A percentile compares a stretch with the other conserved stretches of the same genome.
phyloP scores from a whole-genome alignment of 2,888 invertebrate species.

The Caenorhabditis becei region DNA sequence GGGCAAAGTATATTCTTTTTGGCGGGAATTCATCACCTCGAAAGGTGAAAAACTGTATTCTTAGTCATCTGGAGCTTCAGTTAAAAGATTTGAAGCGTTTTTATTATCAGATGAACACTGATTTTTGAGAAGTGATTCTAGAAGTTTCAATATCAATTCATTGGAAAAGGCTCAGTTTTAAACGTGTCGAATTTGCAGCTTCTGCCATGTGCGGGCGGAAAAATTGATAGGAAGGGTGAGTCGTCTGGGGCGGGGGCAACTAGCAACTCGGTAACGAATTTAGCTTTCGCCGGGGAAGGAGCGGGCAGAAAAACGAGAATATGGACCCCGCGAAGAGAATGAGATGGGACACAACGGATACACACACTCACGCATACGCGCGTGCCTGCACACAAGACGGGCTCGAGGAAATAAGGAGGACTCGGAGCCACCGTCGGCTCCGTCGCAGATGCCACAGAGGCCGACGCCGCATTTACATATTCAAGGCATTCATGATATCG shows the following conservation, averaged over 20 bases:
- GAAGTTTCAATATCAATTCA: too few species aligned
- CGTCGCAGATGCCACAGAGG: background rate
- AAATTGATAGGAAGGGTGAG: constrained; percentile 22
- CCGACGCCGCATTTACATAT: constrained; percentile 42
- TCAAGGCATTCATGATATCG: constrained; percentile 40
- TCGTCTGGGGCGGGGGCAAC: constrained; percentile 36
- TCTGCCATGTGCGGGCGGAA: constrained; percentile 4
- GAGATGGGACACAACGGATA: constrained; percentile 55
- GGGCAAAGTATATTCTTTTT: too few species aligned
- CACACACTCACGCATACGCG: constrained; percentile 17
- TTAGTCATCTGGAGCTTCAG: too few species aligned
- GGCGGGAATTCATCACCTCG: too few species aligned
- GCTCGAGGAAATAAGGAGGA: background rate
- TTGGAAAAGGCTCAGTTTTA: too few species aligned
- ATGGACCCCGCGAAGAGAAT: constrained; percentile 59
- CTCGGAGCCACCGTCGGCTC: background rate
- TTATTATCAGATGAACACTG: too few species aligned
- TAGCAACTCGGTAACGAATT: constrained; percentile 62
- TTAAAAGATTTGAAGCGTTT: too few species aligned
- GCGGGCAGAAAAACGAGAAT: constrained; percentile 56
- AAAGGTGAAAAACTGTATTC: too few species aligned
- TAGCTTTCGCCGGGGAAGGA: constrained; percentile 45
- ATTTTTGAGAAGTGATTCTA: too few species aligned
- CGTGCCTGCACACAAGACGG: constrained; percentile 22
- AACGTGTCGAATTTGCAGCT: too few species aligned